Conservation (phyloP, 2,888 invertebrate species). For the Hetaerina titia region DNA sequence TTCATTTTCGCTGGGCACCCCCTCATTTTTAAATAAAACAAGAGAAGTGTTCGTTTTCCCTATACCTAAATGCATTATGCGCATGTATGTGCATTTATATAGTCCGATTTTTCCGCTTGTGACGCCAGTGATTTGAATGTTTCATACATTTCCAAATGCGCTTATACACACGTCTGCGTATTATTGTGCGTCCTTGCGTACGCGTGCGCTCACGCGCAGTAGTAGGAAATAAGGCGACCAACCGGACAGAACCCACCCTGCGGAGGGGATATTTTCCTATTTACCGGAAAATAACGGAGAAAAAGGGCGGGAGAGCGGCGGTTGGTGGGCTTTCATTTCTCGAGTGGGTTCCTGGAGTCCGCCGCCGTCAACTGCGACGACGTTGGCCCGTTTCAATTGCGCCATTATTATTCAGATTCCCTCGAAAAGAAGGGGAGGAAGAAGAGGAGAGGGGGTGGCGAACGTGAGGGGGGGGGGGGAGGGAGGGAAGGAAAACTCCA, state of each 20-base stretch:
- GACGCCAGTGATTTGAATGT: no score
- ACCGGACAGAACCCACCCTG: background rate
- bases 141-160: no score
- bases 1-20: background rate
- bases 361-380: background rate
- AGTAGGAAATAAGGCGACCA: no score
- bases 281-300: no score
- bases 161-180: no score
- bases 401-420: slow-evolving; percentile 27
- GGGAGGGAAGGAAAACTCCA: background rate
- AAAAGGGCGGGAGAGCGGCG: background rate
- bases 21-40: background rate
- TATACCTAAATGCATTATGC: background rate
- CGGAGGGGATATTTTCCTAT: background rate
- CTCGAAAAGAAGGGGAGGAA: background rate
- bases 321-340: background rate
- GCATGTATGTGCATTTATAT: no score
- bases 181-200: no score
- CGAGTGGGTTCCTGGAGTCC: background rate
- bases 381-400: background rate
- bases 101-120: no score
- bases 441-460: no score
- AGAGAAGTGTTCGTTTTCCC: background rate
- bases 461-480: background rate
- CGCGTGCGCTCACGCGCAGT: no score